phyloP scores from a whole-genome alignment of 2,888 invertebrate genomes.

The Rhodophaea formosa region DNA sequence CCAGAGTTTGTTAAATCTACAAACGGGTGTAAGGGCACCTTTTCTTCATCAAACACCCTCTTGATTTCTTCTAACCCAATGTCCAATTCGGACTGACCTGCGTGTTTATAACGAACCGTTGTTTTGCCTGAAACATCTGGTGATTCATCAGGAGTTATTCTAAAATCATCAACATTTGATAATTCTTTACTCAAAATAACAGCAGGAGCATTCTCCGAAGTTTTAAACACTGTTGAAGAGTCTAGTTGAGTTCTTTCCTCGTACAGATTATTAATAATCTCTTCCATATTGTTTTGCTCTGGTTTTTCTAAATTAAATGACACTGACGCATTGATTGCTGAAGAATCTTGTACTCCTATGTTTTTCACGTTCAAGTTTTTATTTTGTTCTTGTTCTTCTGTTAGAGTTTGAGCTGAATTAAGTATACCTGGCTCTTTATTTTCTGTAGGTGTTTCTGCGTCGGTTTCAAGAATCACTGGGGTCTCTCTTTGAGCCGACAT shows the following conservation, averaged over 20 bases:
- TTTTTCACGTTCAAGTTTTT: too few species aligned
- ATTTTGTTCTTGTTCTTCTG: too few species aligned
- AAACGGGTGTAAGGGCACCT: background rate
- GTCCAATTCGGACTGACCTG: conserved; percentile 1
- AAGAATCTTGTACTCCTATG: background rate
- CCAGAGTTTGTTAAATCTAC: background rate
- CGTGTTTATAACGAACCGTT: background rate
- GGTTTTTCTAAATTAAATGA: background rate
- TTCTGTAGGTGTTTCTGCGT: background rate
- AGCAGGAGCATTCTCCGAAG: background rate
- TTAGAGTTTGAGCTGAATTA: too few species aligned
- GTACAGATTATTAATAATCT: background rate
- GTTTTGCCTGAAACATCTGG: background rate
- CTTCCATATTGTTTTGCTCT: background rate
- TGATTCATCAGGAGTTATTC: background rate
- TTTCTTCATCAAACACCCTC: conserved; percentile 2
- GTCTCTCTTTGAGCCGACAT: background rate
- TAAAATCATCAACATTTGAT: background rate
- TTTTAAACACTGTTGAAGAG: background rate
- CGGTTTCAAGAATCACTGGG: background rate
- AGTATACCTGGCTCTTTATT: too few species aligned
- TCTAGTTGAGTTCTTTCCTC: background rate
- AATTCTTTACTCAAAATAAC: background rate
- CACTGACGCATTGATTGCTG: background rate
- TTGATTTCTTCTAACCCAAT: conserved; percentile 1